Base-by-base conservation (phyloP, 2,113 vertebrate genomes). In the Pedetes capensis region DNA sequence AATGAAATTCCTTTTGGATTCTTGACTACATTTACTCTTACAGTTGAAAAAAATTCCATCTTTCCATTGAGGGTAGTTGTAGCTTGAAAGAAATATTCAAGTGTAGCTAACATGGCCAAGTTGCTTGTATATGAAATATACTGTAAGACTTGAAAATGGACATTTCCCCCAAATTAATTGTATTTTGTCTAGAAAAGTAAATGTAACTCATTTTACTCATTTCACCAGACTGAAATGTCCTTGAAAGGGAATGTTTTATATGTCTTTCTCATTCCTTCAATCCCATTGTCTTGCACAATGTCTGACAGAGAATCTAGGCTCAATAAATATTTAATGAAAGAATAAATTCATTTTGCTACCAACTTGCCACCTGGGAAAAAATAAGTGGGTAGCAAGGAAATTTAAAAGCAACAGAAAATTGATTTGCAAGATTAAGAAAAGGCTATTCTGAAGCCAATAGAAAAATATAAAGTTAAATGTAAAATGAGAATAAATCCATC, bases 261-360 rank as follows among this genome's bases (percentile, higher is more conserved):
- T 81, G 10, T 20, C 79, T 71, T 85, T 20, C 11, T 57, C 53
- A 47, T n/a, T 81, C 25, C 39, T 92, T 88, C 78, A 87, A 81
- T 37, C 37, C 37, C 81, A 55, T 37, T 84, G 66, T 75, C 84
- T 84, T 92, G n/a, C 13, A 87, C 47, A 93, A 86, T 69, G 76
- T 59, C 66, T 74, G 61, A 92, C 49, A 75, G 6, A 81, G 69
- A 89, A 75, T 64, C 34, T 68, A 74, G 13, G 42, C 34, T 86
- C 84, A 74, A 78, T 95, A 96, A 93, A 96, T 94, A 95, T 53
- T 78, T 93, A 92, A 51, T 74, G 51, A 93, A 95, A 64, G 55
- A 86, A 87, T 69, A 94, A 92, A 94, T 87, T 93, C 44, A 72
- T 94, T 91, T 92, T 95, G 20, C 76, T 87, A 90, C 44, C 32